Evolutionary conservation across 2,888 invertebrate genomes (phyloP).

Genomic region (Synergus gifuensis): DNA sequence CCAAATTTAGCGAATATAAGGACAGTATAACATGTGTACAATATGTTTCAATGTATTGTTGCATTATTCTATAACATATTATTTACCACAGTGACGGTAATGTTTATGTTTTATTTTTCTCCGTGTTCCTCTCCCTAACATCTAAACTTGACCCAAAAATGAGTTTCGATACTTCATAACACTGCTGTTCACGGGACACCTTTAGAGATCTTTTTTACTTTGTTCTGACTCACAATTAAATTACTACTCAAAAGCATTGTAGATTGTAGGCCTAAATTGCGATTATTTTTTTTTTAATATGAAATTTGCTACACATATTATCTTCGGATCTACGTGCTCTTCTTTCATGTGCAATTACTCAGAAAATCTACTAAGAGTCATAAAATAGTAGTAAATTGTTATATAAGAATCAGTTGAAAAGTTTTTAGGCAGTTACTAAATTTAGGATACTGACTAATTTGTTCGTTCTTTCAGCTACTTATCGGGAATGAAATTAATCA

Average conservation of each 20-base stretch:
- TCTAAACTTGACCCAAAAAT: slow-evolving; percentile 26
- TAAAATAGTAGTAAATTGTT: slow-evolving; percentile 16
- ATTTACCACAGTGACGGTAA: slow-evolving; percentile 24
- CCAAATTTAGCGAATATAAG: slow-evolving; percentile 37
- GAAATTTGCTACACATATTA: slow-evolving; percentile 38
- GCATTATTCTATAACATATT: slow-evolving; percentile 36
- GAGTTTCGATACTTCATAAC: slow-evolving; percentile 33
- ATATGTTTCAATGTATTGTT: slow-evolving; percentile 40
- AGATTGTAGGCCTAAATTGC: slow-evolving; percentile 12
- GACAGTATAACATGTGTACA: slow-evolving; percentile 38
- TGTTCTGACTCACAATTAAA: slow-evolving; percentile 12
- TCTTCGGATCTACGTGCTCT: slow-evolving; percentile 36
- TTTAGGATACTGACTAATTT: slow-evolving; percentile 6
- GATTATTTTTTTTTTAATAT: slow-evolving; percentile 13
- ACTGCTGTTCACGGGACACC: slow-evolving; percentile 34
- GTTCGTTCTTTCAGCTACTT: background rate
- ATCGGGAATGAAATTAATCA: background rate
- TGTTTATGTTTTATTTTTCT: slow-evolving; percentile 12
- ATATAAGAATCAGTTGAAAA: slow-evolving; percentile 18
- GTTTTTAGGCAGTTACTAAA: background rate
- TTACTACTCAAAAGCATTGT: slow-evolving; percentile 33
- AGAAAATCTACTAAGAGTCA: slow-evolving; percentile 21
- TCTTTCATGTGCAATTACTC: slow-evolving; percentile 11
- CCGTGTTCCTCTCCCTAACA: background rate
- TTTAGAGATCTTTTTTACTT: slow-evolving; percentile 6